Evolutionary conservation across 2,888 invertebrate species (phyloP), one percentile per base, ranked within the genome.

Genomic region (Drosophila anomalata): DNA sequence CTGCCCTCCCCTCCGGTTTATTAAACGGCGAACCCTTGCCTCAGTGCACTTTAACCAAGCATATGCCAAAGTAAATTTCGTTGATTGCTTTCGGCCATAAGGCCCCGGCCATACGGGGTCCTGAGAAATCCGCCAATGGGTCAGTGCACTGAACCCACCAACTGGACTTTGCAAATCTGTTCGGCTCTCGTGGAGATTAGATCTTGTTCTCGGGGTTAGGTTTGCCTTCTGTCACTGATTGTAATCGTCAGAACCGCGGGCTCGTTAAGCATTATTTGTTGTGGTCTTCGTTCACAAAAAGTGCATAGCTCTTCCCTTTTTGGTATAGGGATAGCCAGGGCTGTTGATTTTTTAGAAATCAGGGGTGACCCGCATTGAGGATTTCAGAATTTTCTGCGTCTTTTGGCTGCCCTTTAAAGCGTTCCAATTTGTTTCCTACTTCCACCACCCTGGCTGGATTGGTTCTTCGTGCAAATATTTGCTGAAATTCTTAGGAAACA

Each of bases 191-290:
- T 14, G 8, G 44, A 63, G 69, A 69, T 69, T 72, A 72, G 62
- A 69, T 69, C 69, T 33, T 29, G 20, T 52, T 52, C 42, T 52
- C 42, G 67, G 63, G 63, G 67, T 67, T 58, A 71, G 73, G 54
- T 42, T 72, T 73, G 88, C 88, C 88, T 88, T 88, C 77, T 88
- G 84, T 86, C 84, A 82, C 87, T 84, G 84, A 84, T 84, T 83
- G 80, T 86, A 88, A 84, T 84, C 84, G 75, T 44, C 51, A 44
- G 50, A 59, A 75, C 75, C 69, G 67, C 67, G 65, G 74, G 85
- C 88, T 84, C 87, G 84, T 84, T 84, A 88, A 20, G 82, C 88
- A 84, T 80, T 84, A 80, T 84, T 83, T 78, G 75, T 50, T 66
- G 62, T 61, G 56, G 74, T 70, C 79, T 61, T 44, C 22, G 20